phyloP scores from a whole-genome alignment of 1,140 invertebrate species.

The Watersipora subatra region DNA sequence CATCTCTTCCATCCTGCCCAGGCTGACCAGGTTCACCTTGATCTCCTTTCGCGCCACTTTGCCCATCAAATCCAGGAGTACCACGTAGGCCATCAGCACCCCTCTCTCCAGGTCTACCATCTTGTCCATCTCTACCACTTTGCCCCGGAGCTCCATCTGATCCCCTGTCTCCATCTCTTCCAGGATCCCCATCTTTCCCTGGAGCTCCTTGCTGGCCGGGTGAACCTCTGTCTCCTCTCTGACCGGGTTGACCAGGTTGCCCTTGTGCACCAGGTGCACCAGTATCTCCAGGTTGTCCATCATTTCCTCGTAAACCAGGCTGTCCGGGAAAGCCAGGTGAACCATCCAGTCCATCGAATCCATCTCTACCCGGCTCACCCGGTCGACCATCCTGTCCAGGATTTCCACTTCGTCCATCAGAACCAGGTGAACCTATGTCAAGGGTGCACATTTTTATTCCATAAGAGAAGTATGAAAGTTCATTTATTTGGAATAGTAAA shows the following conservation, averaged over 20 bases:
- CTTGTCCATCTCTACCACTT: neutral
- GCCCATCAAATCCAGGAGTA: neutral
- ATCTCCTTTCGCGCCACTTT: neutral
- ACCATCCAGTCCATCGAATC: neutral
- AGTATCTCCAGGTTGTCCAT: slow-evolving; percentile 18
- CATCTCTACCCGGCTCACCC: slow-evolving; percentile 5
- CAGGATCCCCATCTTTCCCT: neutral
- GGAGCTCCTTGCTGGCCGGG: slow-evolving; percentile 9
- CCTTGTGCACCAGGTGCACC: slow-evolving; percentile 20
- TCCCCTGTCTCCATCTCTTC: slow-evolving; percentile 5
- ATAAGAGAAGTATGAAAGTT: too few relatives aligned
- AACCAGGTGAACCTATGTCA: slow-evolving; percentile 21
- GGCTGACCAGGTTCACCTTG: neutral
- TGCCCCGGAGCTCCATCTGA: neutral
- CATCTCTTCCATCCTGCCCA: neutral
- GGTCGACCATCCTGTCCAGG: slow-evolving; percentile 3
- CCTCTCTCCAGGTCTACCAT: neutral
- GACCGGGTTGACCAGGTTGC: slow-evolving; percentile 46
- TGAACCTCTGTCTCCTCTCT: neutral
- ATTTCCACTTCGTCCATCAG: slow-evolving; percentile 14
- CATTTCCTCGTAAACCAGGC: slow-evolving; percentile 14
- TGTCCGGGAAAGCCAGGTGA: slow-evolving; percentile 2
- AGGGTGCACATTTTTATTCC: too few relatives aligned
- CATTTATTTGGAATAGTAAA: too few relatives aligned
- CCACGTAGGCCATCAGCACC: neutral